Conservation (phyloP, 2,797 vertebrate species). For the Ctenopoma kingsleyae region DNA sequence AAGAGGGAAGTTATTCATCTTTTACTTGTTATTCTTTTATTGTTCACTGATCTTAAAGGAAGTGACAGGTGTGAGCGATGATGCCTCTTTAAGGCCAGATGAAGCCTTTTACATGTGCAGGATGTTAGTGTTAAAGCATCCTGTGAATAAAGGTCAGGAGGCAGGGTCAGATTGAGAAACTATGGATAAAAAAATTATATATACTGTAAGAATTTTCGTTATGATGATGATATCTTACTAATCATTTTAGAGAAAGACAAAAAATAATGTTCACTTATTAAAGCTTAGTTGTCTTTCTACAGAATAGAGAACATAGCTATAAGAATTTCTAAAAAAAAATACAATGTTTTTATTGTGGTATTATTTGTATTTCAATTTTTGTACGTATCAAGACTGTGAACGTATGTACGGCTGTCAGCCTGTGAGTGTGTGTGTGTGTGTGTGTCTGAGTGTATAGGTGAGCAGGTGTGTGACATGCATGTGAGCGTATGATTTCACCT, state of each 20-base stretch:
- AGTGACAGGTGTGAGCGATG: constrained; percentile 20
- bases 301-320: constrained; percentile 80
- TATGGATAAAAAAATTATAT: constrained; percentile 65
- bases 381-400: constrained; percentile 81
- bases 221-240: constrained; percentile 71
- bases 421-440: constrained; percentile 28
- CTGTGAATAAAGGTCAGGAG: constrained; percentile 69
- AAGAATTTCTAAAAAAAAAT: constrained; percentile 76
- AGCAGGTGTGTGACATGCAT: constrained; percentile 65
- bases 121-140: constrained; percentile 47
- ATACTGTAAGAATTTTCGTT: constrained; percentile 74
- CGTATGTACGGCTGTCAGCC: constrained; percentile 57
- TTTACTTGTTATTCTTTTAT: constrained; percentile 41
- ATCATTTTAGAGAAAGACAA: constrained; percentile 79
- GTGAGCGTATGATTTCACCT: constrained; percentile 73
- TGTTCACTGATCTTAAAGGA: constrained; percentile 23
- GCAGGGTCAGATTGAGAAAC: constrained; percentile 45
- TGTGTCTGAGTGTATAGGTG: constrained; percentile 34
- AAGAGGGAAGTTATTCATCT: constrained; percentile 30
- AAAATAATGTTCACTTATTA: constrained; percentile 71
- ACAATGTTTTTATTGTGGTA: constrained; percentile 83
- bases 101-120: constrained; percentile 67
- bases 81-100: constrained; percentile 33
- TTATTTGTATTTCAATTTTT: constrained; percentile 84
- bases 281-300: constrained; percentile 83